Percentiles rank a stretch among this genome's conserved stretches.
phyloP scores from a whole-genome alignment of 2,888 invertebrate genomes.

The Melieria crassipennis region DNA sequence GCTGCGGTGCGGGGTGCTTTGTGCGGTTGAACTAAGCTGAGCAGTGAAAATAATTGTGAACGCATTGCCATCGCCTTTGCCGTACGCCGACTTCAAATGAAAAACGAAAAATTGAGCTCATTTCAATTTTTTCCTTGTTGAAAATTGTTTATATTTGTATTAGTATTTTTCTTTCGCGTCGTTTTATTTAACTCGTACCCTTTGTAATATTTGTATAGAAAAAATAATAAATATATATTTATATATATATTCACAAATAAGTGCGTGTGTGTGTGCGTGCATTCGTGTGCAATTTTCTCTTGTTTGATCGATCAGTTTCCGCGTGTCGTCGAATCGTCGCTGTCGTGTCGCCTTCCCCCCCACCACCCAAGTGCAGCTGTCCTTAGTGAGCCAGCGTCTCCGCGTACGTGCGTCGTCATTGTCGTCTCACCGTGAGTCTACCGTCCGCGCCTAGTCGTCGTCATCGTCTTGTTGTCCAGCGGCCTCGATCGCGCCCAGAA shows the following conservation, averaged over 20 bases:
- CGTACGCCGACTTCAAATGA: not conserved
- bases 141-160: slow-evolving; percentile 41
- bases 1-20: too few species aligned
- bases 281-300: slow-evolving; percentile 4
- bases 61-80: too few species aligned
- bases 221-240: slow-evolving; percentile 4
- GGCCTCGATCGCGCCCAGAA: too few species aligned
- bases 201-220: slow-evolving; percentile 29
- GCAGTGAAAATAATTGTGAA: too few species aligned
- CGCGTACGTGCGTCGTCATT: too few species aligned
- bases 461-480: too few species aligned
- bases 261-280: slow-evolving; percentile 10
- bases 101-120: slow-evolving; percentile 23
- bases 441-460: too few species aligned
- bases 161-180: slow-evolving; percentile 35
- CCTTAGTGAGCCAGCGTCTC: too few species aligned
- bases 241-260: slow-evolving; percentile 21
- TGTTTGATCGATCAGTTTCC: not conserved
- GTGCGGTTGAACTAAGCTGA: too few species aligned
- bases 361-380: not conserved
- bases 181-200: slow-evolving; percentile 25
- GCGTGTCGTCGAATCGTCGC: not conserved
- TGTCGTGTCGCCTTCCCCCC: not conserved
- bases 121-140: slow-evolving; percentile 41
- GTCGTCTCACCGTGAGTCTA: too few species aligned